Base-by-base conservation (phyloP, 2,113 vertebrate species). In the Cheilinus undulatus region DNA sequence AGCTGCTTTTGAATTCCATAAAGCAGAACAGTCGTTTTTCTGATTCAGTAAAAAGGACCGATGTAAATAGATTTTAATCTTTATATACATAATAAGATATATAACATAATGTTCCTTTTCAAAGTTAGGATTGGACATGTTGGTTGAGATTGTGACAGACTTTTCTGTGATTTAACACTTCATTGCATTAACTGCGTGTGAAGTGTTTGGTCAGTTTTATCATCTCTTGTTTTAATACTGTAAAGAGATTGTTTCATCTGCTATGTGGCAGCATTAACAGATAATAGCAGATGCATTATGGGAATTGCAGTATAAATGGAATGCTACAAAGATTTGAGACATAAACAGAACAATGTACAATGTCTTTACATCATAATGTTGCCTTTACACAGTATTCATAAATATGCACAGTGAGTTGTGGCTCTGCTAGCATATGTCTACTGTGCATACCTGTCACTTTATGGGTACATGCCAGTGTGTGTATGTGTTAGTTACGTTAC, bases 391-490 rank as follows among this genome's bases (percentile, higher is more conserved):
- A 61, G 30, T 64, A 69, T 49, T 76, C 42, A 42, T 76, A 76
- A 60, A 71, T 77, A 56, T 67, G 65, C 69, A 78, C 53, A 76
- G 49, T 68, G 75, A 78, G 45, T 43, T 76, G 63, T 62, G 67
- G 63, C 49, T 82, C 62, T 61, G 70, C 32, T 53, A 46, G 69
- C 61, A 69, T 57, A 71, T 49, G 32, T 70, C 54, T 46, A 57
- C 48, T 27, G 46, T 70, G 69, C 58, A 65, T 57, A 72, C 32
- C 14, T 70, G 40, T 56, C 50, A 50, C 30, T 66, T 66, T 32
- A 63, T 56, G 15, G 32, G 32, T 50, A 32, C 63, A 36, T 63
- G 56, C 56, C 19, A 54, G 14, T 54, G 34, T 75, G 28, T 75
- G 61, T 78, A 50, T 59, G 28, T 46, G 13, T 74, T 40, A 46